Evolutionary conservation across 1,140 invertebrate species (phyloP), one percentile per base, ranked within the genome.

Genomic region (Mamestra configurata): DNA sequence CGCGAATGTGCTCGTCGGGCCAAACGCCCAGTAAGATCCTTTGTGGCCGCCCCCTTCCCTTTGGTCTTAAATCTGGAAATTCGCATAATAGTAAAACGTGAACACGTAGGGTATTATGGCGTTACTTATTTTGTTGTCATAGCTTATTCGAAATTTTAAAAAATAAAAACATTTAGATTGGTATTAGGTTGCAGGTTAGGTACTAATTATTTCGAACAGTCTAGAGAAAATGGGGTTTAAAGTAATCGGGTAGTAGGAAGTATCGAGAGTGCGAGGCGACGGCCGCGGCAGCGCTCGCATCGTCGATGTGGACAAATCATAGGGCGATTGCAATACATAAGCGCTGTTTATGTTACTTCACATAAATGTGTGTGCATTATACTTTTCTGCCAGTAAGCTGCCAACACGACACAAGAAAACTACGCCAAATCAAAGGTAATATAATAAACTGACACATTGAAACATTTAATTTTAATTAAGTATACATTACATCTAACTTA

Each of bases 1-100:
- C 98, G 85, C 98, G 97, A 87, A 98, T 98, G 90, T 98, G 98
- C 88, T 98, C 98, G 93, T 98, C 98, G 3, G 98, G 98, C 98
- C 98, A 98, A 82, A 98, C 97, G 78, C 98, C 98, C 75, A 98
- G 95, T 66, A 98, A 95, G 90, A 98, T 98, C 90, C 98, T 96
- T 89, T 98, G 98, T 0, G 98, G 98, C 79, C 98, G 95, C 27
- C 98, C 98, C 86, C 98, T 96, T 75, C 98, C 98, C 95, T 98
- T 98, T 18, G 98, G 98, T 85, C 98, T 96, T 82, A 98, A 96
- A 96, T 99, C 98, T 97, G 96, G 82, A 95, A 96, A 82, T 80
- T 83, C 83, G 88, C 90, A 89, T 86, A 94, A 94, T 86, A 92
- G 89, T 94, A 92, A 93, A 93, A 87, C 87, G 91, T 94, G 93